These are phyloP conservation scores for Cherax quadricarinatus DNA, from an alignment of 1,140 invertebrate species.

Conservation along the genomic window DNA sequence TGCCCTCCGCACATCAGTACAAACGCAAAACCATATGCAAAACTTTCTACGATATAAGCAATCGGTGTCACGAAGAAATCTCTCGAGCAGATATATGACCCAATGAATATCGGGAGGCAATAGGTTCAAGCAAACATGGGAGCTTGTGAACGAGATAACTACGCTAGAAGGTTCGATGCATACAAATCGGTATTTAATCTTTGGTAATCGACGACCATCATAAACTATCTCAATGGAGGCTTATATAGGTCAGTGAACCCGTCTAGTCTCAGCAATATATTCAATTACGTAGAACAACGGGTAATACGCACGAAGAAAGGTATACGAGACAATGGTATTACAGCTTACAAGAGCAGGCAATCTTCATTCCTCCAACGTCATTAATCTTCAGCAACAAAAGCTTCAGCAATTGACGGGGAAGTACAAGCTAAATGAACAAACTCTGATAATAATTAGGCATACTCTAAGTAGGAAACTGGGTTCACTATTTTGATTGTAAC, in stretches of 20 bases:
- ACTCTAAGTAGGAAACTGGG: too few species aligned
- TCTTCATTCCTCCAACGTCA: not conserved
- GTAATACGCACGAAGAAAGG: not conserved
- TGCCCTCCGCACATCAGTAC: not conserved
- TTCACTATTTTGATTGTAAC: not conserved
- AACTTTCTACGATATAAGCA: not conserved
- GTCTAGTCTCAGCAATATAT: not conserved
- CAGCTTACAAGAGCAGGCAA: not conserved
- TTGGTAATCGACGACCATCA: slow-evolving; percentile 25
- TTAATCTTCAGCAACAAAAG: not conserved
- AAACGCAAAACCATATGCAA: not conserved
- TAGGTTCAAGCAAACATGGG: not conserved
- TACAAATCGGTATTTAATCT: slow-evolving; percentile 30
- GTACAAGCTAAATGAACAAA: not conserved
- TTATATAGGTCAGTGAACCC: not conserved
- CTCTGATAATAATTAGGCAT: not conserved
- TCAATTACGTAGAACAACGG: not conserved
- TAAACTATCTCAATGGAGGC: not conserved
- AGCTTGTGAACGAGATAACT: not conserved
- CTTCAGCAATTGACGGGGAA: not conserved
- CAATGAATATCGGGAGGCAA: too few species aligned
- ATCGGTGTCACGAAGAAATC: not conserved
- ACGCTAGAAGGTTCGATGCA: not conserved
- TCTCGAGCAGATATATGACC: not conserved
- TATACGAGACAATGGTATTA: not conserved